Conservation (phyloP, 2,113 vertebrate genomes). For the Erythrocebus patas region DNA sequence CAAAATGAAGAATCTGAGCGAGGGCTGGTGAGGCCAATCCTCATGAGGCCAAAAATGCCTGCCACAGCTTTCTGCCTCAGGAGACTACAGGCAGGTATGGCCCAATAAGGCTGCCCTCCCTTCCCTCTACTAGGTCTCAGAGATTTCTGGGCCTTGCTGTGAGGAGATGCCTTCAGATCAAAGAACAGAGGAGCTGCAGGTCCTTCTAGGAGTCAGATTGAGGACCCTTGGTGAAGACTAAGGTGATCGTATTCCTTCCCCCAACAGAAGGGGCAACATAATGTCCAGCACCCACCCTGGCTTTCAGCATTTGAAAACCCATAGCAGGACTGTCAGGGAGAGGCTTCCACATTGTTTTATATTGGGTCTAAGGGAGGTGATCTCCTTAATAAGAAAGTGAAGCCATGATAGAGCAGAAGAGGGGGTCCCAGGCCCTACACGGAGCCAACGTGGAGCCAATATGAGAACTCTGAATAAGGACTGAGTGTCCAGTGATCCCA, state of each 20-base stretch:
- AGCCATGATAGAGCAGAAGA: not conserved
- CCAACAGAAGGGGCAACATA: not conserved
- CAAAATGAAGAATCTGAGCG: not conserved
- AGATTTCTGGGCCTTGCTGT: not conserved
- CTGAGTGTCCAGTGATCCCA: not conserved
- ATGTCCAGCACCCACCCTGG: not conserved
- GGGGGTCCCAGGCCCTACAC: not conserved
- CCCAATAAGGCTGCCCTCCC: not conserved
- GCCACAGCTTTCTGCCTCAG: not conserved
- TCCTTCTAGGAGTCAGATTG: not conserved
- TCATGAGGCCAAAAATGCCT: not conserved
- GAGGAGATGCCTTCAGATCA: not conserved
- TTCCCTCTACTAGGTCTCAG: not conserved
- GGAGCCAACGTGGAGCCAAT: not conserved
- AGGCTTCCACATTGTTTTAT: not conserved
- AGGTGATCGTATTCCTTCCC: not conserved
- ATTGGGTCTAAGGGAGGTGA: not conserved
- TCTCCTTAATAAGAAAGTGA: not conserved
- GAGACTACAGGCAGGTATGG: not conserved
- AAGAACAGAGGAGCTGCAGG: not conserved
- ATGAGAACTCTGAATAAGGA: not conserved
- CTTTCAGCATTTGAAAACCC: not conserved
- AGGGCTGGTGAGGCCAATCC: not conserved
- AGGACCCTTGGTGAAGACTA: not conserved
- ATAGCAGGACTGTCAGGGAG: not conserved